Percentiles rank a stretch among this genome's conserved stretches.
Evolutionary conservation across 2,113 vertebrate genomes (phyloP).

Genomic region (Clarias magur): DNA sequence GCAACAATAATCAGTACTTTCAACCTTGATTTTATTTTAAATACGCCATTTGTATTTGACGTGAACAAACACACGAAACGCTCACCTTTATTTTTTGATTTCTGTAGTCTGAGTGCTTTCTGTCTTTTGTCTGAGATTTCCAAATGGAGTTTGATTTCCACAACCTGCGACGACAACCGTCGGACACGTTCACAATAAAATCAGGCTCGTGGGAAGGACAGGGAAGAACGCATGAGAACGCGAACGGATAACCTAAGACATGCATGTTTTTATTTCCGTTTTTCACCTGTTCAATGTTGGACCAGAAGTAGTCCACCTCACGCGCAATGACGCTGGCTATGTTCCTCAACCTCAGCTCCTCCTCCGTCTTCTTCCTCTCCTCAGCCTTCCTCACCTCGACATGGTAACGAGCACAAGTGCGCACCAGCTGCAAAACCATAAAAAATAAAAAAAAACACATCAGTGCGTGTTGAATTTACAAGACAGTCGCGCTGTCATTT

Average conservation of each 20-base stretch:
- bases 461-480: background rate
- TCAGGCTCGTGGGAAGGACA: background rate
- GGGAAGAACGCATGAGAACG: background rate
- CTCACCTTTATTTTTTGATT: constrained; percentile 77
- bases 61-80: background rate
- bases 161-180: constrained; percentile 72
- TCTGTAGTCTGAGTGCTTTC: constrained; percentile 80
- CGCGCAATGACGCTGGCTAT: constrained; percentile 87
- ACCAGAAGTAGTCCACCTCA: constrained; percentile 92
- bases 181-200: background rate
- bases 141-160: constrained; percentile 90
- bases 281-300: constrained; percentile 87
- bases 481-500: background rate
- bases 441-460: background rate
- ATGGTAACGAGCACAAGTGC: constrained; percentile 86
- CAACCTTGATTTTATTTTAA: too few relatives aligned
- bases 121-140: constrained; percentile 86
- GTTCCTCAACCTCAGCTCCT: constrained; percentile 80
- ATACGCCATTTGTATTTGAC: background rate
- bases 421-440: constrained; percentile 76
- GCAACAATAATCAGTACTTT: background rate
- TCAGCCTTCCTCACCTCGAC: constrained; percentile 82
- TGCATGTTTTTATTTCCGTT: too few relatives aligned
- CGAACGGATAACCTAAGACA: background rate
- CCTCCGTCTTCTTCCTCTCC: constrained; percentile 79